Evolutionary conservation across 2,888 invertebrate species (phyloP), one percentile per base, ranked within the genome.

Genomic region (Rhynchonema sp.): DNA sequence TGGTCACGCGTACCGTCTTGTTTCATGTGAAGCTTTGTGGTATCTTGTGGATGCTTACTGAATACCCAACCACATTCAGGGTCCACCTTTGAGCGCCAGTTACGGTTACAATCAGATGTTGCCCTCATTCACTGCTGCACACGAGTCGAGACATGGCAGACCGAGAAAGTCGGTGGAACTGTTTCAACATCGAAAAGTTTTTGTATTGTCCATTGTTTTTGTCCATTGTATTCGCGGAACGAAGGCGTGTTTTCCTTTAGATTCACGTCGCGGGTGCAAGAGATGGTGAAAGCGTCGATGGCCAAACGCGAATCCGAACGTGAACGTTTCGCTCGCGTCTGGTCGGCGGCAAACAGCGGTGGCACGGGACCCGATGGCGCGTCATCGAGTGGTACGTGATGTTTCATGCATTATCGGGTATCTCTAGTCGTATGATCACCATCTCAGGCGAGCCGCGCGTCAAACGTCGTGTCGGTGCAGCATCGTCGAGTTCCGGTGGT

Each of bases 231-330:
- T 13, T 38, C 6, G 38, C 38, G 6, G 38, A 38, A 38, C 17
- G 6, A 38, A 6, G 38, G 6, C 17, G 6, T 38, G 6, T 13
- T 38, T 55, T 27, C 22, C 61, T 62, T 30, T 58, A 69, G 68
- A 57, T 57, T 70, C 61, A 70, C 70, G 2, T 64, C 64, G 23
- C 63, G 67, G 6, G 70, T 70, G 1, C 66, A 68, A 57, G 70
- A 70, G 61, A 70, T 70, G 70, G 66, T 70, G 62, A 66, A 66
- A 60, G 66, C 66, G 49, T 64, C 65, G 1, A 63, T 67, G 26
- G 54, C 30, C 27, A 53, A 55, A 28, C 55, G 55, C 49, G 49
- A 49, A 49, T 49, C 13, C 3, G 49, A 49, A 49, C 49, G 49
- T n/a, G 49, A 49, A n/a, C 9, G n/a, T 13, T 13, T n/a, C n/a